phyloP scores from a whole-genome alignment of 2,113 vertebrate species.

The Sinocyclocheilus maitianheensis region DNA sequence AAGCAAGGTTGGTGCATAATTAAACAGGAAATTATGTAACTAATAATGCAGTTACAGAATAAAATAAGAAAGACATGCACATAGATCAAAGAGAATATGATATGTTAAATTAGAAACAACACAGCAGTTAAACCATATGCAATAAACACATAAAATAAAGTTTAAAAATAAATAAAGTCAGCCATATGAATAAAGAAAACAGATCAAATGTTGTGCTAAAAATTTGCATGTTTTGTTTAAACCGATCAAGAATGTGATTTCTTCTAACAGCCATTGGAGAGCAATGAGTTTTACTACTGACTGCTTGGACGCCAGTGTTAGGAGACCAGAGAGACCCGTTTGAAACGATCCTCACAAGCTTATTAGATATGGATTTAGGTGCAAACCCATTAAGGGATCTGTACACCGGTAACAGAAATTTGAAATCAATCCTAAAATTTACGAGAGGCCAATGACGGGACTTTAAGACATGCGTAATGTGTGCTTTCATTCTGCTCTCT shows the following conservation, averaged over 20 bases:
- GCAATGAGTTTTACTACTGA: conserved; percentile 19
- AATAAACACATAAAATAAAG: conserved; percentile 1
- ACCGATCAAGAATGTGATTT: not conserved
- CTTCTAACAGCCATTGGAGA: not conserved
- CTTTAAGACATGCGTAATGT: conserved; percentile 38
- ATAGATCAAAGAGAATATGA: conserved; percentile 16
- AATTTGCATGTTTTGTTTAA: too few relatives aligned
- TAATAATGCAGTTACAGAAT: conserved; percentile 24
- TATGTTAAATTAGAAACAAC: not conserved
- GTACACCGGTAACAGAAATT: conserved; percentile 40
- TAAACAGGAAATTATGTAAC: conserved; percentile 24
- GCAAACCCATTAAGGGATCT: conserved; percentile 38
- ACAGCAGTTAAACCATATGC: not conserved
- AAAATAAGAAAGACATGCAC: not conserved
- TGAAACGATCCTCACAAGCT: conserved; percentile 23
- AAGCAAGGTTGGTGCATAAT: conserved; percentile 14
- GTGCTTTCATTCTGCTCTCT: conserved; percentile 39
- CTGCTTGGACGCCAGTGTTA: conserved; percentile 8
- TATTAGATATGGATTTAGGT: conserved; percentile 40
- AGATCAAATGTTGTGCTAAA: not conserved
- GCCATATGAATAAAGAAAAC: not conserved
- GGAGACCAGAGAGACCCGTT: conserved; percentile 20
- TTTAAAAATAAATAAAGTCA: not conserved
- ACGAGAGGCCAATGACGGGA: conserved; percentile 44
- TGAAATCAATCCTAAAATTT: conserved; percentile 45